phyloP scores from a whole-genome alignment of 2,113 vertebrate genomes.

The Bufo gargarizans region DNA sequence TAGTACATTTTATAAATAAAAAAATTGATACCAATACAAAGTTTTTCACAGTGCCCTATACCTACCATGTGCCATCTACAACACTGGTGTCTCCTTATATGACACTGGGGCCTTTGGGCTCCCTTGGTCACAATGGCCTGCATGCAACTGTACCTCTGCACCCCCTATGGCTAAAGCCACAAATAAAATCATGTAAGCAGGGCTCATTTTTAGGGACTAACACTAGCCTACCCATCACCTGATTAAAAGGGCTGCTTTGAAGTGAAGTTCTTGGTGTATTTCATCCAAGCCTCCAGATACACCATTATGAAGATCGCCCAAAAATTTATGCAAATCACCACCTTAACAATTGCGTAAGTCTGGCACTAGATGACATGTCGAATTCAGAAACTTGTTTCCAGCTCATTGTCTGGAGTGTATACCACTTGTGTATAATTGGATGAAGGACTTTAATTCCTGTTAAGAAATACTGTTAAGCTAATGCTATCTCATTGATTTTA shows the following conservation, averaged over 20 bases:
- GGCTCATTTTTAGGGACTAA: neutral
- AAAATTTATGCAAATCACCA: neutral
- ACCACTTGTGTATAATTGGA: slow-evolving; percentile 66
- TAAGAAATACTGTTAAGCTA: slow-evolving; percentile 65
- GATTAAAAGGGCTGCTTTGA: neutral
- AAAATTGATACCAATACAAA: neutral
- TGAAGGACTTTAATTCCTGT: slow-evolving; percentile 68
- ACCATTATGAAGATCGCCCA: neutral
- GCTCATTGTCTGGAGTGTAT: slow-evolving; percentile 60
- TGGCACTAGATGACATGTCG: slow-evolving; percentile 46
- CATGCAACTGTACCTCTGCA: neutral
- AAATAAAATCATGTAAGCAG: neutral
- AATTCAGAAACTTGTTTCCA: slow-evolving; percentile 59
- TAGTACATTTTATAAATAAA: neutral
- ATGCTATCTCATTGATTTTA: slow-evolving; percentile 75
- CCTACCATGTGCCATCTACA: neutral
- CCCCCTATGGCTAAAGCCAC: neutral
- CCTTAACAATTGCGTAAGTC: slow-evolving; percentile 54
- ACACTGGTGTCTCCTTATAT: neutral
- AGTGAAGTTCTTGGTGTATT: neutral
- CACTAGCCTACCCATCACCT: neutral
- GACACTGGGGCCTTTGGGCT: neutral
- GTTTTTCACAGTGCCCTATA: neutral
- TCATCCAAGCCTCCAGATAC: neutral
- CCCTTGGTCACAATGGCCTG: neutral